Percentiles rank a stretch among this genome's conserved stretches.
Conservation (phyloP, 2,113 vertebrate genomes). For the Phrynocephalus versicolor region DNA sequence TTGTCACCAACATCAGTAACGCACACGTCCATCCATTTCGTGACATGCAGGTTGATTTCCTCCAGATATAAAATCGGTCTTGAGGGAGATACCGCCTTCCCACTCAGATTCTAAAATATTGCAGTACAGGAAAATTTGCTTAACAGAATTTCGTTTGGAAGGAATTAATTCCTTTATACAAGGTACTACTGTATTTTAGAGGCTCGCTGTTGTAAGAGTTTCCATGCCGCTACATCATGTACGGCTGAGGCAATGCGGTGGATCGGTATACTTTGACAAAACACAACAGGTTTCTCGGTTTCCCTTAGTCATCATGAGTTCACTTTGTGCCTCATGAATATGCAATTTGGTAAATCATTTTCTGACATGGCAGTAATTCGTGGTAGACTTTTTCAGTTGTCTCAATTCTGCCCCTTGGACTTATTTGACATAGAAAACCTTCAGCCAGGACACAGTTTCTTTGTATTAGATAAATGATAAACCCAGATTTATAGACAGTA, state of each 20-base stretch:
- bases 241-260: not conserved
- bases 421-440: not conserved
- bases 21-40: not conserved
- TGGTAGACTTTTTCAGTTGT: slow-evolving; percentile 25
- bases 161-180: too few species aligned
- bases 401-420: slow-evolving; percentile 6
- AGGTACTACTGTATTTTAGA: not conserved
- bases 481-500: slow-evolving; percentile 17
- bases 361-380: slow-evolving; percentile 15
- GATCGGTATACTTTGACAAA: not conserved
- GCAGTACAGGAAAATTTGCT: too few species aligned
- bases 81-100: not conserved
- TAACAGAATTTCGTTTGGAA: too few species aligned
- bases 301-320: not conserved
- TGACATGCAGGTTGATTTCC: not conserved
- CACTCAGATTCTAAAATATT: not conserved
- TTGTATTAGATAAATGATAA: slow-evolving; percentile 41
- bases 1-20: not conserved
- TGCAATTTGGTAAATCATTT: slow-evolving; percentile 50
- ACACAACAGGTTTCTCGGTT: not conserved
- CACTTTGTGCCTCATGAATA: not conserved
- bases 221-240: not conserved
- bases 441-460: slow-evolving; percentile 13
- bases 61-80: not conserved
- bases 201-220: not conserved